Evolutionary conservation across 2,113 vertebrate genomes (phyloP), one percentile per base, ranked within the genome.

Genomic region (Tyrannus savana): DNA sequence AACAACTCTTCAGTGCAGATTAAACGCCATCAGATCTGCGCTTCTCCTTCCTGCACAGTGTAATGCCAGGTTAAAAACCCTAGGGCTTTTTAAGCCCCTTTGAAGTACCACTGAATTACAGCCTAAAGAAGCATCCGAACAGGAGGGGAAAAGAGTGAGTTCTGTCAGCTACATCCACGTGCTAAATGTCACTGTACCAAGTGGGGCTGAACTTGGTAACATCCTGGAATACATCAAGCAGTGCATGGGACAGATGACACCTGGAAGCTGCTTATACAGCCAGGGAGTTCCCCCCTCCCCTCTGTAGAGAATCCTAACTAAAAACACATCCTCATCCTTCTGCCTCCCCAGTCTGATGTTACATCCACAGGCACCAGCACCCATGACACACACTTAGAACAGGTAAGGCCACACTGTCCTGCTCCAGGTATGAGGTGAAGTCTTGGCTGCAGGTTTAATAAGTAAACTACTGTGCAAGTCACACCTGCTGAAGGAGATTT

Each of bases 331-430:
- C 44, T 71, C 12, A 33, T 37, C 41, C 73, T 84, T 69, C 55
- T 0, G 0, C 49, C 44, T 92, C 74, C 0, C 0, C 60, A 67
- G 14, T 13, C 2, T 4, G 25, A 24, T 4, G 12, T 19, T 49
- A 62, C 19, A 56, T 44, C 31, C 55, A 49, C 53, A 77, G 63
- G 58, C 37, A 69, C 19, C 35, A 35, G 49, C 44, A 62, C 1
- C 69, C 1, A 3, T 55, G 44, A 59, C n/a, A 37, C 4, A 2
- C 19, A 10, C 25, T 59, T 18, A 13, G 4, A 88, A 83, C 13
- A 87, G 39, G 52, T 18, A 53, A 24, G 18, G 69, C 56, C 42
- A 55, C 23, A 1, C 0, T 21, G 44, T 52, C 2, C 1, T 47
- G 21, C 41, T 49, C 31, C 41, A 76, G 21, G 22, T 71, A 31